Conservation (phyloP, 2,113 vertebrate species). For the Hymenochirus boettgeri region DNA sequence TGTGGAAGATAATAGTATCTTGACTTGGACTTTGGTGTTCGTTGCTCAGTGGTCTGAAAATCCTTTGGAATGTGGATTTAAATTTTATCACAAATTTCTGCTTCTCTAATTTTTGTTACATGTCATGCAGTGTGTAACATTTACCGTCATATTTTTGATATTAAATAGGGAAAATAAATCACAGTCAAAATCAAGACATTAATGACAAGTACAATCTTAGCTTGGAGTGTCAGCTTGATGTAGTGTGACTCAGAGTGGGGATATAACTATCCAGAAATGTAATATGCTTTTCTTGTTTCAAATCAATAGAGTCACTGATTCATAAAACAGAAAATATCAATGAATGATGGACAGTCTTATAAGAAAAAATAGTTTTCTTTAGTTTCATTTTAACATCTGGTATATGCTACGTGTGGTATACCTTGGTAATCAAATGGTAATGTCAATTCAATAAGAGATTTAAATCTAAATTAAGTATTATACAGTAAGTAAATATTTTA, state of each 20-base stretch:
- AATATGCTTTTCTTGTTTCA: conserved; percentile 20
- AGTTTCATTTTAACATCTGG: no score
- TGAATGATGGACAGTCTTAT: conserved; percentile 11
- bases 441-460: no score
- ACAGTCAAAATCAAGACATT: conserved; percentile 30
- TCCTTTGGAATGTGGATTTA: no score
- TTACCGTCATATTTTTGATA: conserved; percentile 3
- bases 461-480: no score
- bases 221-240: conserved; percentile 19
- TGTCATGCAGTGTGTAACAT: not conserved
- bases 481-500: no score
- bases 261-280: conserved; percentile 21
- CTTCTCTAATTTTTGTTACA: not conserved
- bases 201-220: conserved; percentile 23
- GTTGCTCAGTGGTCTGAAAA: no score
- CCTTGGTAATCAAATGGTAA: no score
- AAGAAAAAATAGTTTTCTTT: conserved; percentile 10
- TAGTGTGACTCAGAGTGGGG: conserved; percentile 1
- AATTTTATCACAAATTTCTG: conserved; percentile 15
- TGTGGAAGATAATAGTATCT: no score
- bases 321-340: conserved; percentile 20
- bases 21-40: no score
- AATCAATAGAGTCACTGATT: conserved; percentile 29
- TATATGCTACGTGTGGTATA: no score
- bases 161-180: conserved; percentile 11